A percentile compares a stretch with the other conserved stretches of the same genome.
Evolutionary conservation across 2,888 invertebrate genomes (phyloP).

Genomic region (Chrysodeixis includens): DNA sequence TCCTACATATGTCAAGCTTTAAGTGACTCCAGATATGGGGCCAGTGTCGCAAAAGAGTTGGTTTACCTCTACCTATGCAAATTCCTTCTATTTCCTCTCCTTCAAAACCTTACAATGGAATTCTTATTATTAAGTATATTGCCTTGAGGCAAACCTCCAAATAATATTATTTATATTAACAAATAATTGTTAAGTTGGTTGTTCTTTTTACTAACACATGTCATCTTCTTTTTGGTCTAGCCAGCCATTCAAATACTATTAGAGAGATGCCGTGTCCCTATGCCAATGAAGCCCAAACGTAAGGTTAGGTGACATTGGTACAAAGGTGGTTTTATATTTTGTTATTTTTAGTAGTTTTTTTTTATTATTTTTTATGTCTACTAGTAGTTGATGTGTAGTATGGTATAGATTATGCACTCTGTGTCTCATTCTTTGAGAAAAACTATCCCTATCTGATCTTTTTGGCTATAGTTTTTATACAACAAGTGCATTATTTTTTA

Average conservation of each 20-base stretch:
- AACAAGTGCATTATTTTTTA: no score
- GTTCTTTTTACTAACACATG: neutral
- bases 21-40: no score
- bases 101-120: neutral
- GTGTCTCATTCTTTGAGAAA: no score
- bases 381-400: neutral
- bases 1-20: no score
- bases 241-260: neutral
- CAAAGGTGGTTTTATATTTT: neutral
- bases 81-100: no score
- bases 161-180: neutral
- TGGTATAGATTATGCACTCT: neutral
- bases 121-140: neutral
- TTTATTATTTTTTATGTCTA: neutral
- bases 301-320: slow-evolving; percentile 8
- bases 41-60: no score
- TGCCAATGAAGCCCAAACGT: no score
- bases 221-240: neutral
- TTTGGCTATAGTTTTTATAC: no score
- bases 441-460: no score
- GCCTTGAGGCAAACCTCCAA: no score
- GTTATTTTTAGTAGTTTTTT: neutral
- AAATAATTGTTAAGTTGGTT: neutral
- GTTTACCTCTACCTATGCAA: no score
- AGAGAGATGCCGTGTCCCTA: neutral